These are phyloP conservation scores for Aporophyla lueneburgensis DNA, from an alignment of 2,888 invertebrate species.

Conservation along the genomic window DNA sequence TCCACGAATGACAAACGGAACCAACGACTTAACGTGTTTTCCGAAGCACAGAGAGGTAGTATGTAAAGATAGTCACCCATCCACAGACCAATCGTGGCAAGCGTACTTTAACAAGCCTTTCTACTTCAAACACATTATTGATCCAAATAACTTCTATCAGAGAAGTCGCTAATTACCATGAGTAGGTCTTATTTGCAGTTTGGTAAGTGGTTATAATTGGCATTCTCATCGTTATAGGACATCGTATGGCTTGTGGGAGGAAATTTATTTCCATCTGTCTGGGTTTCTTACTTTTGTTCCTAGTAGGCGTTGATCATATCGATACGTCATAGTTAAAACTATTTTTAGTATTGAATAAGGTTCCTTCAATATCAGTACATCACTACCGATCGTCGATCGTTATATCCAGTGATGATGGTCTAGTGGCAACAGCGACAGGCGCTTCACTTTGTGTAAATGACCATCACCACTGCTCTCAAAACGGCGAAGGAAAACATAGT, in stretches of 20 bases:
- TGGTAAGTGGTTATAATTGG: conserved; percentile 2
- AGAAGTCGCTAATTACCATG: neutral
- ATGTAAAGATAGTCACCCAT: no score
- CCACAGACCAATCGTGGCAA: no score
- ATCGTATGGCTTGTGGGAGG: conserved; percentile 21
- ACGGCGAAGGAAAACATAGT: no score
- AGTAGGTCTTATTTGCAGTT: conserved; percentile 3
- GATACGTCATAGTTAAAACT: neutral
- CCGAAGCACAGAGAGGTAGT: no score
- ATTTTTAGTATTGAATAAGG: neutral
- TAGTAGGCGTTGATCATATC: conserved; percentile 20
- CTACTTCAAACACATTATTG: neutral
- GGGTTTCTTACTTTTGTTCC: conserved; percentile 4
- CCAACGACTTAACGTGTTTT: no score
- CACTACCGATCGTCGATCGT: neutral
- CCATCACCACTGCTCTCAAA: no score
- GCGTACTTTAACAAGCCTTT: no score
- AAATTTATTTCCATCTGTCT: conserved; percentile 14
- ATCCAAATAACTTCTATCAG: neutral
- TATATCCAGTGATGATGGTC: no score
- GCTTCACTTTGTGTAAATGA: no score
- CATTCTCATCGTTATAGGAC: conserved; percentile 13
- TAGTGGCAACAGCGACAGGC: no score
- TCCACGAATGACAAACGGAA: no score
- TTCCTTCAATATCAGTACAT: neutral